These are phyloP conservation scores for Pycnonotus jocosus DNA, from an alignment of 2,113 vertebrate genomes.

Conservation along the genomic window DNA sequence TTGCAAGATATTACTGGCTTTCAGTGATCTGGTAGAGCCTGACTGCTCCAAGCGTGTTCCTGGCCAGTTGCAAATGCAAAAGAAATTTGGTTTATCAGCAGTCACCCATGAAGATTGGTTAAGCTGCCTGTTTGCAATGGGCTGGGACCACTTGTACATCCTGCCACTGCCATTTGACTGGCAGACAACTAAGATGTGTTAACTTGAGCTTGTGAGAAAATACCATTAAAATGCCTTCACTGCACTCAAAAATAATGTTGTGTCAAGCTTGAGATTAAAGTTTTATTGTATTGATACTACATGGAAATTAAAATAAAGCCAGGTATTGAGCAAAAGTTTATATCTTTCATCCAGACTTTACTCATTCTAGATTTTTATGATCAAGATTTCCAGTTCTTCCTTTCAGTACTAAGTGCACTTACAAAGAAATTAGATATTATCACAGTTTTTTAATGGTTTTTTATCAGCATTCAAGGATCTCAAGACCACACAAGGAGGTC, in stretches of 20 bases:
- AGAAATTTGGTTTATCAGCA: not conserved
- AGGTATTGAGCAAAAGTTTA: not conserved
- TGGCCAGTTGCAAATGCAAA: not conserved
- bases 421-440: not conserved
- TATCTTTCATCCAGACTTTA: not conserved
- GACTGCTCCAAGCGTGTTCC: not conserved
- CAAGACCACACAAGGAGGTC: constrained; percentile 4
- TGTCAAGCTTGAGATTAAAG: not conserved
- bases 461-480: not conserved
- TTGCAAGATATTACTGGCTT: not conserved
- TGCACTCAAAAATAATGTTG: not conserved
- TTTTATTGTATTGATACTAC: not conserved
- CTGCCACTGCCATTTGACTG: not conserved
- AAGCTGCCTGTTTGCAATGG: not conserved
- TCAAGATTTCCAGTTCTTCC: not conserved
- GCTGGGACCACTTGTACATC: not conserved
- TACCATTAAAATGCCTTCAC: not conserved
- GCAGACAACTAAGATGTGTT: not conserved
- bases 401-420: not conserved
- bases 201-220: not conserved
- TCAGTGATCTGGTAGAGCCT: not conserved
- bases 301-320: not conserved
- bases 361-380: not conserved
- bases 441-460: not conserved
- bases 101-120: not conserved